phyloP scores from a whole-genome alignment of 2,797 vertebrate genomes.

The Poeciliopsis turneri region DNA sequence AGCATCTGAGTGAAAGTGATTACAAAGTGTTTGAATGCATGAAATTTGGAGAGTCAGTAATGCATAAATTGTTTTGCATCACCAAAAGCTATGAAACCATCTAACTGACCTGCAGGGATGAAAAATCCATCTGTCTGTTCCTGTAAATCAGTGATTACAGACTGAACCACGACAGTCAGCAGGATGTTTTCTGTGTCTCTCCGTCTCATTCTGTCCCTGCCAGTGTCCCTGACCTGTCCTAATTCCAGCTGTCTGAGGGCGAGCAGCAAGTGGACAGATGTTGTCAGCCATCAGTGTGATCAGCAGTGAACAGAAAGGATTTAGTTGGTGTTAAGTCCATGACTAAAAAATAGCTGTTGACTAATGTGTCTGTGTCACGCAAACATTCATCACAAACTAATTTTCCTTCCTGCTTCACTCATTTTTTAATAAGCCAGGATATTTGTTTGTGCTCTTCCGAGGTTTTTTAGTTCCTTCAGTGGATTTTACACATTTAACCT shows the following conservation, averaged over 20 bases:
- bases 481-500: neutral
- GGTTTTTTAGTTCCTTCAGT: neutral
- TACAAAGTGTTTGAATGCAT: neutral
- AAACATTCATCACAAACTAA: neutral
- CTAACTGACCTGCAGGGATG: neutral
- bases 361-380: conserved; percentile 28
- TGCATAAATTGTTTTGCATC: neutral
- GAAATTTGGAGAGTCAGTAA: neutral
- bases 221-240: conserved; percentile 38
- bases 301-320: conserved; percentile 50
- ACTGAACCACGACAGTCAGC: neutral
- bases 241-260: conserved; percentile 9
- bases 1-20: neutral
- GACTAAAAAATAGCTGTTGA: conserved; percentile 26
- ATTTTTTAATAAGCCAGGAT: neutral
- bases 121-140: neutral
- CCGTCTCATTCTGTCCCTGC: conserved; percentile 19
- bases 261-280: conserved; percentile 60
- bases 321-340: conserved; percentile 59
- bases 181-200: neutral
- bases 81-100: neutral
- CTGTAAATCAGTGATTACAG: neutral
- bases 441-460: neutral
- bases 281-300: conserved; percentile 56
- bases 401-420: neutral